Evolutionary conservation across 2,113 vertebrate genomes (phyloP), one percentile per base, ranked within the genome.

Genomic region (Podiceps cristatus): DNA sequence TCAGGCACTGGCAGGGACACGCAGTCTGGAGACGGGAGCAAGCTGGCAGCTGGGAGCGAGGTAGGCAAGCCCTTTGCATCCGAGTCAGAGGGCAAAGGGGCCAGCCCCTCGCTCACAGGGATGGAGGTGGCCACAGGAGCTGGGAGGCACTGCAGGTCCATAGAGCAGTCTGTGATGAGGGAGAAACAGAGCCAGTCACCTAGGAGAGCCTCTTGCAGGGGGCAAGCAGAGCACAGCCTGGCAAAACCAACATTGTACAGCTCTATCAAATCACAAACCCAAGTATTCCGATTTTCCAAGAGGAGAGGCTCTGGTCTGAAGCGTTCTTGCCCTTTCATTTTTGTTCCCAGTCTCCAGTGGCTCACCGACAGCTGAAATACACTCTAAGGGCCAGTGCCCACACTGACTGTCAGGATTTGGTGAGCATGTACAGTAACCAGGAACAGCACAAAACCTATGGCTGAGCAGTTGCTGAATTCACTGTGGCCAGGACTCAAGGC

Each of bases 1-100:
- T 98, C 98, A 1, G 99, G 98, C 53, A 98, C 98, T 98, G 96
- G 98, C 98, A 71, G 97, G 98, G 98, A 98, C 97, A 83, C 98
- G 79, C 85, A 88, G 49, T 97, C 98, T 97, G 97, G 47, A 96
- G 98, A 98, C 6, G 98, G 97, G 97, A 98, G 93, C 98, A 99
- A 79, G 95, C 98, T 98, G 19, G 98, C 98, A 25, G 98, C 77
- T 86, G 98, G 98, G 37, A 98, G 96, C 0, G 97, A 96, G 96
- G 98, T 86, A 3, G 98, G 97, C 40, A 98, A 96, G 74, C 82
- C 95, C 97, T 98, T 72, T 97, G 95, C 18, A 97, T 98, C 93
- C 33, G 98, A 47, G 28, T 97, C 76, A 11, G 98, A 86, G 25
- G 95, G 52, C 90, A 97, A 91, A 72, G 97, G 88, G 50, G 98